Base-by-base conservation (phyloP, 2,113 vertebrate species). In the Callaeas wilsoni region DNA sequence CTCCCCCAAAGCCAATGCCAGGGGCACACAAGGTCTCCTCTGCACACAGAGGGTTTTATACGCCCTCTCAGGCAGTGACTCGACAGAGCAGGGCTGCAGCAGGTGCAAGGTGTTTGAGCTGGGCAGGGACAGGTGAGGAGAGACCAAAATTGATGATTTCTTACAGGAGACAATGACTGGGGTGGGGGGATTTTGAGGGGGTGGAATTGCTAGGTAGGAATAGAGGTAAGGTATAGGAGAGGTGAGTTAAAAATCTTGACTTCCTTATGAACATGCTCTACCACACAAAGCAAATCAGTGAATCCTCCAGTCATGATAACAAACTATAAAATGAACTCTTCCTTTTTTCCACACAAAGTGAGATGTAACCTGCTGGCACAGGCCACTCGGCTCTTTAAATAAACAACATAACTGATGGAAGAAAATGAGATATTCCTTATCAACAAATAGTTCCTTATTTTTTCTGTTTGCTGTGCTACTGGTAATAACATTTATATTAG, bases 161-260 rank as follows among this genome's bases (percentile, higher is more conserved):
- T 70, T 32, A 23, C 7, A 57, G 26, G 41, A 52, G 32, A 10
- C 12, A 53, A 2, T 7, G 22, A 4, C 1, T 63, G 55, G 16
- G 10, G 3, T 2, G 2, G 26, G 35, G 18, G 32, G 15, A n/a
- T 33, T 8, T 46, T 3, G 9, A n/a, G 2, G 6, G 11, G 2
- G 21, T 47, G 10, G 16, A 16, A 27, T 49, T 50, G 12, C 11
- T 33, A 4, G 16, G 25, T 68, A 8, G 26, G 27, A 27, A 4
- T 3, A 52, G 25, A 21, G 16, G 18, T 42, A 32, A 26, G 23
- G 5, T 18, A 4, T 0, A 35, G 33, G 18, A 39, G 8, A 74
- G 10, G 12, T 2, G 55, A 49, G 7, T 14, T 42, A 49, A 57
- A n/a, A 46, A 39, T 42, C 14, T 46, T 82, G 33, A 5, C 12